A percentile compares a stretch with the other conserved stretches of the same genome.
Conservation (phyloP, 1,140 invertebrate genomes). For the Pachyrhynchus sulphureomaculatus region DNA sequence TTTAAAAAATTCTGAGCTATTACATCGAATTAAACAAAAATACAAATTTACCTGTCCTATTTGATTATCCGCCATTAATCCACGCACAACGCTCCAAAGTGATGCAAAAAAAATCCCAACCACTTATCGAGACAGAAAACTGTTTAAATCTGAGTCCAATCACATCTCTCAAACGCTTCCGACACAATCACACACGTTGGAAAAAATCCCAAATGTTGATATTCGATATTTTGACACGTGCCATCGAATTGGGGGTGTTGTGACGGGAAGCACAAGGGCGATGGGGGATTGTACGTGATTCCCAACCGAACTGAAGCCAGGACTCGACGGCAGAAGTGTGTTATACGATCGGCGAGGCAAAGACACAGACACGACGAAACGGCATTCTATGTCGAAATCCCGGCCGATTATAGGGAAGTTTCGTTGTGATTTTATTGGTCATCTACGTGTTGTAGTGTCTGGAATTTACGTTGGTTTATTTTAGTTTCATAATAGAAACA, state of each 20-base stretch:
- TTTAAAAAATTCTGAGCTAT: too few species aligned
- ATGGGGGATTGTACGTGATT: conserved; percentile 17
- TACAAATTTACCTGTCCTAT: conserved; percentile 42
- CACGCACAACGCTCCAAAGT: not conserved
- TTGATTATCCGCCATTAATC: conserved; percentile 47
- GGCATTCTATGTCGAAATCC: conserved; percentile 17
- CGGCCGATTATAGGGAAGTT: not conserved
- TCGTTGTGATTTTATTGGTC: too few species aligned
- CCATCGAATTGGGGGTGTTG: conserved; percentile 19
- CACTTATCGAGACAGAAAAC: not conserved
- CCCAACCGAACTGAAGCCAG: conserved; percentile 17
- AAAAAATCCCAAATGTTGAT: conserved; percentile 10
- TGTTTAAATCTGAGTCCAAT: not conserved
- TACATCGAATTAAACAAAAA: too few species aligned
- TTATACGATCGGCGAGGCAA: conserved; percentile 24
- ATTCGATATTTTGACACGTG: conserved; percentile 26
- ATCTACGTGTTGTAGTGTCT: too few species aligned
- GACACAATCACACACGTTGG: not conserved
- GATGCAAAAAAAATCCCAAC: not conserved
- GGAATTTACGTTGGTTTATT: too few species aligned
- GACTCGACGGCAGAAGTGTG: conserved; percentile 18
- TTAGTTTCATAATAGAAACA: too few species aligned
- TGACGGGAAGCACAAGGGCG: conserved; percentile 19
- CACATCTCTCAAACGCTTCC: conserved; percentile 3
- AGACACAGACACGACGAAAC: conserved; percentile 23